A percentile compares a stretch with the other conserved stretches of the same genome.
phyloP scores from a whole-genome alignment of 2,113 vertebrate genomes.

The Prochilodus magdalenae region DNA sequence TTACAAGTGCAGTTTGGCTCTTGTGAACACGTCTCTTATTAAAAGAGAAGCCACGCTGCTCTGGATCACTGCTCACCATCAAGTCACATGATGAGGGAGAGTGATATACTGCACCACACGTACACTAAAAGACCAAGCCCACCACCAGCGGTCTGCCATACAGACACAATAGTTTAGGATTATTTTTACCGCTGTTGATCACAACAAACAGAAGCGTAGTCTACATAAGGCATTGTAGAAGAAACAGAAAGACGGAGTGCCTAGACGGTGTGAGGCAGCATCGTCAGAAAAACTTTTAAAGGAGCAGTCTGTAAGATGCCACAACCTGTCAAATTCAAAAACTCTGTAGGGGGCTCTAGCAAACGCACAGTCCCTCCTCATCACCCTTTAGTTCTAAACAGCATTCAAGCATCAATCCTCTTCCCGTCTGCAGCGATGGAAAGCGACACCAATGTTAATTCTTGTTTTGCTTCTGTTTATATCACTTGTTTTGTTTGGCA shows the following conservation, averaged over 20 bases:
- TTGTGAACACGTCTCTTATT: conserved; percentile 39
- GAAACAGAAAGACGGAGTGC: too few relatives aligned
- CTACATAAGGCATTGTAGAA: background rate
- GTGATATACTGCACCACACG: conserved; percentile 24
- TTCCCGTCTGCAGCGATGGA: too few relatives aligned
- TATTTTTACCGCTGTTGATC: background rate
- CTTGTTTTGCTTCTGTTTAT: too few relatives aligned
- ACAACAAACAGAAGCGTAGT: background rate
- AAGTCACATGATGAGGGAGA: conserved; percentile 25
- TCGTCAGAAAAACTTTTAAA: too few relatives aligned
- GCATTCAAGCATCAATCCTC: too few relatives aligned
- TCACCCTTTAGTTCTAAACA: too few relatives aligned
- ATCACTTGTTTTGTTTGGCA: too few relatives aligned
- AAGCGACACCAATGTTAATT: too few relatives aligned
- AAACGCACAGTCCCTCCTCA: too few relatives aligned
- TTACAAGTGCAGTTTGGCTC: conserved; percentile 41
- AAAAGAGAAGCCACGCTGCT: conserved; percentile 31
- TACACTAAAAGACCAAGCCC: background rate
- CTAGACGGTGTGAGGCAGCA: background rate
- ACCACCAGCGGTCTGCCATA: background rate
- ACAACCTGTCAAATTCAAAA: too few relatives aligned
- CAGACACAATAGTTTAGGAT: background rate
- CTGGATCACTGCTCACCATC: conserved; percentile 17
- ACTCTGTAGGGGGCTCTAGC: too few relatives aligned
- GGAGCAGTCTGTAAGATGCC: too few relatives aligned